A percentile compares a stretch with the other conserved stretches of the same genome.
These are phyloP conservation scores for Morinoia aosen DNA, from an alignment of 2,888 invertebrate species.

Conservation along the genomic window DNA sequence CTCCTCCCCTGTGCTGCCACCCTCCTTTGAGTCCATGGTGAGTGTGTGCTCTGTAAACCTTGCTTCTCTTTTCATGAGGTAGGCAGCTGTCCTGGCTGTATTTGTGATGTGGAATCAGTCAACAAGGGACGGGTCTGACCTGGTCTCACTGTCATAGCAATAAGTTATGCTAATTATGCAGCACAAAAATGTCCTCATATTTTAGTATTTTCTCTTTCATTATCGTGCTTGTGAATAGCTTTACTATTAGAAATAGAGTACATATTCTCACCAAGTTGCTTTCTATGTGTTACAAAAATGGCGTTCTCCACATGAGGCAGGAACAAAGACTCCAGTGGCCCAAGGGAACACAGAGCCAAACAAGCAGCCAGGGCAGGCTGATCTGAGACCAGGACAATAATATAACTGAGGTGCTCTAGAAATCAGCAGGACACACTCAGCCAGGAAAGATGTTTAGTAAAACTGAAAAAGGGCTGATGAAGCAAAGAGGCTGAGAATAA, in stretches of 20 bases:
- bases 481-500: too few species aligned
- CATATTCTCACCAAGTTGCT: not conserved
- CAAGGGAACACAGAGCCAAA: too few species aligned
- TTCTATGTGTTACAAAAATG: not conserved
- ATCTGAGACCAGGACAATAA: too few species aligned
- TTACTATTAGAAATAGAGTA: not conserved
- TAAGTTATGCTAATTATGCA: not conserved
- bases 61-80: too few species aligned
- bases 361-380: too few species aligned
- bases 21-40: constrained; percentile 63
- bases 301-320: not conserved
- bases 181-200: not conserved
- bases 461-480: too few species aligned
- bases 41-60: not conserved
- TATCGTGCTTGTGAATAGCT: not conserved
- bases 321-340: not conserved
- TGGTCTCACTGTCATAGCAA: not conserved
- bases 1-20: constrained; percentile 54
- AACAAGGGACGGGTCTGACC: too few species aligned
- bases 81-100: not conserved
- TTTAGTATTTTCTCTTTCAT: not conserved
- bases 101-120: too few species aligned
- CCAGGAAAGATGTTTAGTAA: too few species aligned
- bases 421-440: too few species aligned
- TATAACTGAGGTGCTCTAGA: too few species aligned